Percentiles rank a stretch among this genome's conserved stretches.
These are phyloP conservation scores for Phoxinus dragarum DNA, from an alignment of 2,797 vertebrate species.

Conservation along the genomic window DNA sequence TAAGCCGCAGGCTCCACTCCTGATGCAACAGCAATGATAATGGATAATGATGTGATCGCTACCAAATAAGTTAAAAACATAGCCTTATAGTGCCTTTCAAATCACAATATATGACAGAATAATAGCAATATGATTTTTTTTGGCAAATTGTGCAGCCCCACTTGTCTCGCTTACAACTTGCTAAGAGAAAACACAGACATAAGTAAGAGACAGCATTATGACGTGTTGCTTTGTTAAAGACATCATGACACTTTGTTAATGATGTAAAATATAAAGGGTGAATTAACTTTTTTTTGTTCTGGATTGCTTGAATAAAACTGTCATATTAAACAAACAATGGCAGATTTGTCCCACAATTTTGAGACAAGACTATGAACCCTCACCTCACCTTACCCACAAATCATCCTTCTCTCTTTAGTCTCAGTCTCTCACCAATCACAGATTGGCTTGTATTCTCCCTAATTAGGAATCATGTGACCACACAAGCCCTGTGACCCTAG, in stretches of 20 bases:
- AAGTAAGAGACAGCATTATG: not conserved
- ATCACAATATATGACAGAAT: not conserved
- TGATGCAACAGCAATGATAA: too few species aligned
- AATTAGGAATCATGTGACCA: slow-evolving; percentile 23
- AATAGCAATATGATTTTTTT: not conserved
- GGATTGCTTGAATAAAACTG: not conserved
- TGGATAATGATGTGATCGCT: too few species aligned
- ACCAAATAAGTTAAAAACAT: too few species aligned
- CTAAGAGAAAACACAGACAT: not conserved
- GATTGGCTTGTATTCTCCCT: not conserved
- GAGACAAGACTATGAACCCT: not conserved
- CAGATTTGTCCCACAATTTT: not conserved
- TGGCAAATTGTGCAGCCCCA: not conserved
- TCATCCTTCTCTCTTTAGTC: not conserved
- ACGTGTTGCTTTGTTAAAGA: not conserved
- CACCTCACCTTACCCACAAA: not conserved
- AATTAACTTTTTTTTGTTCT: not conserved
- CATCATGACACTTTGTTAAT: not conserved
- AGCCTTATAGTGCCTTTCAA: not conserved
- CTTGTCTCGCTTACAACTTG: not conserved
- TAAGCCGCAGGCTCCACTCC: too few species aligned
- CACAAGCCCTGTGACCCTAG: not conserved
- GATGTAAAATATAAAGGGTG: not conserved
- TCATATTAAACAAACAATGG: not conserved
- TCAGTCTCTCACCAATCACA: not conserved